These are phyloP conservation scores for Synanceia verrucosa DNA, from an alignment of 2,797 vertebrate species.

Conservation along the genomic window DNA sequence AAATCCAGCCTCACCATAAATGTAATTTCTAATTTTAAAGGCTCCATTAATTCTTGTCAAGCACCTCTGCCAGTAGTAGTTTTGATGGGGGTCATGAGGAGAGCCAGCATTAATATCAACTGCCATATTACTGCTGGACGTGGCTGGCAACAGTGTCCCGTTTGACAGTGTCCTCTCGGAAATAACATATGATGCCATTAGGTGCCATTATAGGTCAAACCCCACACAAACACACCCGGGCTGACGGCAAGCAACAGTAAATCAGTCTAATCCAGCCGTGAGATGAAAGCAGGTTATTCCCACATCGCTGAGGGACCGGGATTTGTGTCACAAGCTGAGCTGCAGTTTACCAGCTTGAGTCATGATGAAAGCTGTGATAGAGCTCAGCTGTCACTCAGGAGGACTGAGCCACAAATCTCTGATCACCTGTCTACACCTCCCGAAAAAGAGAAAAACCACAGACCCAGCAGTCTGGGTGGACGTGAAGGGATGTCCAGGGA, in stretches of 20 bases:
- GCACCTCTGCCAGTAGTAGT: constrained; percentile 35
- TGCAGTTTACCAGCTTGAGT: constrained; percentile 57
- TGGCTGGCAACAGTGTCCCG: constrained; percentile 23
- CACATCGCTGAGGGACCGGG: constrained; percentile 27
- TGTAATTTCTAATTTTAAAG: constrained; percentile 65
- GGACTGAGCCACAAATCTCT: constrained; percentile 33
- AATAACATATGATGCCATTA: constrained; percentile 65
- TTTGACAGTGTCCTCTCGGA: constrained; percentile 60
- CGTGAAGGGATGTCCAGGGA: neutral
- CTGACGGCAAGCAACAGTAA: constrained; percentile 35
- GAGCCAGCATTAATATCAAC: constrained; percentile 69
- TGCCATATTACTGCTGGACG: constrained; percentile 38
- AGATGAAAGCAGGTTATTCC: constrained; percentile 60
- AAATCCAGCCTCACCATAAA: constrained; percentile 57
- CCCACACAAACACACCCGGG: constrained; percentile 48
- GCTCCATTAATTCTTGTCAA: constrained; percentile 58
- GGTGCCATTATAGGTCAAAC: constrained; percentile 60
- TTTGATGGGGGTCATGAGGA: constrained; percentile 58
- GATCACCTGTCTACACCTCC: constrained; percentile 26
- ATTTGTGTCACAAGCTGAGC: constrained; percentile 59
- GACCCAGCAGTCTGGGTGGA: constrained; percentile 4
- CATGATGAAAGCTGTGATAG: constrained; percentile 60
- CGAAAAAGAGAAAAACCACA: neutral
- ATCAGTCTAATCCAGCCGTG: constrained; percentile 55
- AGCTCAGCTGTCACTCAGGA: constrained; percentile 63